Conservation (phyloP, 35 echinoderm and acorn worm species). For the Anneissia japonica region DNA sequence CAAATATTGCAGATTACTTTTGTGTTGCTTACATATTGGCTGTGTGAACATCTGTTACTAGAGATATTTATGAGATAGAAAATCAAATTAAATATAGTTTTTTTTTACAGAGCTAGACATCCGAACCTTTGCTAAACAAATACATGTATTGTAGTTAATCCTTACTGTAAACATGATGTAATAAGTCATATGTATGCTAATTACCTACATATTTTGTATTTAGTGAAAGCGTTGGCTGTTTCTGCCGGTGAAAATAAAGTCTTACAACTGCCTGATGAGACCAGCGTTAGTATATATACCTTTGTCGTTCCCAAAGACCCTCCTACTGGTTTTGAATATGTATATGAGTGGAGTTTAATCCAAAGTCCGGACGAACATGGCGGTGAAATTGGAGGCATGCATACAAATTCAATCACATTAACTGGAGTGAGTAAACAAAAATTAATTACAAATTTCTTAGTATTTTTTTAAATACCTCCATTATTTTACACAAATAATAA, state of each 20-base stretch:
- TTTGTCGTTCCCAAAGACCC: slow-evolving; percentile 42
- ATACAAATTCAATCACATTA: not conserved
- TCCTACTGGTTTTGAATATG: slow-evolving; percentile 31
- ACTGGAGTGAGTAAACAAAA: not conserved
- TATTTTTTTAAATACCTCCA: too few species aligned
- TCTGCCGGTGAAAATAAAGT: slow-evolving; percentile 61
- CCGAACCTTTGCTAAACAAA: too few species aligned
- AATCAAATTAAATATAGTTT: too few species aligned
- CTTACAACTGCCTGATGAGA: slow-evolving; percentile 62
- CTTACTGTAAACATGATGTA: too few species aligned
- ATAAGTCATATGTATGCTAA: too few species aligned
- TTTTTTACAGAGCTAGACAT: too few species aligned
- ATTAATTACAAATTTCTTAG: not conserved
- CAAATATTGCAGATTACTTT: too few species aligned
- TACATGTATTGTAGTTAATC: too few species aligned
- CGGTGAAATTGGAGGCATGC: not conserved
- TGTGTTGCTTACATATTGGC: too few species aligned
- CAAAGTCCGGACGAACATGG: slow-evolving; percentile 17
- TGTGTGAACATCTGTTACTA: too few species aligned
- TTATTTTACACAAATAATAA: too few species aligned
- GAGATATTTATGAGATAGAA: too few species aligned
- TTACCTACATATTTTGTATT: not conserved
- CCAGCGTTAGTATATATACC: slow-evolving; percentile 42
- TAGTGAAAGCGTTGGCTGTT: slow-evolving; percentile 58
- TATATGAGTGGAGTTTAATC: slow-evolving; percentile 49